Evolutionary conservation across 2,797 vertebrate species (phyloP), one percentile per base, ranked within the genome.

Genomic region (Coregonus suidteri): DNA sequence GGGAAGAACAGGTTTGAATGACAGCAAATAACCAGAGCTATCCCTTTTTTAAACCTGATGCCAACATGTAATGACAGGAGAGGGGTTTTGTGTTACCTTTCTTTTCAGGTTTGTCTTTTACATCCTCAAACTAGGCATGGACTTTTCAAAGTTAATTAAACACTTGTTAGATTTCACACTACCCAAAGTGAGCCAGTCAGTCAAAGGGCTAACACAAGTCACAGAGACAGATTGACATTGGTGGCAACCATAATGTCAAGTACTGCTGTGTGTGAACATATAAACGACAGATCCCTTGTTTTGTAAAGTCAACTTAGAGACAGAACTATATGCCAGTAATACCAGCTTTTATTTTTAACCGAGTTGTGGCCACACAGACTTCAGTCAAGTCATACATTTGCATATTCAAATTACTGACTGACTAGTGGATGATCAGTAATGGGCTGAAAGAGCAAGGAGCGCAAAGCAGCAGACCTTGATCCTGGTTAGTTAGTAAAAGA

Each of bases 1-100:
- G 73, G 80, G 82, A 80, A 71, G 51, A n/a, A 25, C 53, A 16
- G 4, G 47, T 18, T 76, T 30, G 41, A 71, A 82, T 86, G 47
- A 83, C 79, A 79, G 74, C 1, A 20, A 87, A 69, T 13, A 83
- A 77, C 75, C 73, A 86, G 54, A 80, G 76, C 4, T 70, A 78
- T 93, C 92, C 93, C 93, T 92, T 93, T 93, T 89, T 81, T 79
- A 85, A 88, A 85, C 54, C 69, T 82, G 93, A 93, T 91, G 89
- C 90, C 91, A 83, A 83, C 79, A 81, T 65, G 2, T 75, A 14
- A 71, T 51, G 41, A 75, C 9, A 14, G 41, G 71, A 72, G 16
- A n/a, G 20, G 34, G 47, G 18, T 59, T 18, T 0, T 18, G 16
- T 18, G 5, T 54, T 56, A 78, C 7, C 9, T 77, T 78, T 62